Base-by-base conservation (phyloP, 1,140 invertebrate species). In the Drepana arcuata region DNA sequence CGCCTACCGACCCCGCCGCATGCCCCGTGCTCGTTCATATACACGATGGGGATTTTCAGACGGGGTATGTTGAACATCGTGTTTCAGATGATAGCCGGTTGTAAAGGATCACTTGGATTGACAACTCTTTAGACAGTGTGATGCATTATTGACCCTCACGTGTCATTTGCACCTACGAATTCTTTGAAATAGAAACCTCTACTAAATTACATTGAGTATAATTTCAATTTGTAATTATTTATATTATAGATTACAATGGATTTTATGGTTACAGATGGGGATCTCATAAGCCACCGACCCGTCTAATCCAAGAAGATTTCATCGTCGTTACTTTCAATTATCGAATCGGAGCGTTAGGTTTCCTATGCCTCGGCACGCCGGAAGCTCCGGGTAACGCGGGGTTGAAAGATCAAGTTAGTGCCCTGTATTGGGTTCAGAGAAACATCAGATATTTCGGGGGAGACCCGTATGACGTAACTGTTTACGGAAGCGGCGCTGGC, bases 391-490 rank as follows among this genome's bases (percentile, higher is more conserved):
- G 92, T 11, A 93, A 94, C 63, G 85, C 87, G 25, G 92, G 90
- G 2, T 65, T 94, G 23, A 91, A 91, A 48, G 93, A 95, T 74
- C 91, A 93, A 68, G 84, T 88, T 1, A 68, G 88, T 25, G 88
- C 89, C 0, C 75, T 95, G 5, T 86, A 89, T 48, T 95, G 93
- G 93, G 84, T 94, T 1, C 84, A 90, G 14, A 80, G 86, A 41
- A 92, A 94, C 48, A 92, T 94, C 7, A 80, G 51, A 2, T 55
- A 73, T 1, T 94, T 94, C 53, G 89, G 90, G 1, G 90, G 90
- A 4, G 86, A 91, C 63, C 83, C 88, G 0, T 69, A 81, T 3
- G 85, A 86, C 4, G 83, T 92, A 0, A 92, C 89, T 0, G 51
- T 91, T 6, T 86, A 91, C 51, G 91, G 91, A 0, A 87, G 89